These are phyloP conservation scores for Malurus splendens DNA, from an alignment of 2,797 vertebrate species.

Conservation along the genomic window DNA sequence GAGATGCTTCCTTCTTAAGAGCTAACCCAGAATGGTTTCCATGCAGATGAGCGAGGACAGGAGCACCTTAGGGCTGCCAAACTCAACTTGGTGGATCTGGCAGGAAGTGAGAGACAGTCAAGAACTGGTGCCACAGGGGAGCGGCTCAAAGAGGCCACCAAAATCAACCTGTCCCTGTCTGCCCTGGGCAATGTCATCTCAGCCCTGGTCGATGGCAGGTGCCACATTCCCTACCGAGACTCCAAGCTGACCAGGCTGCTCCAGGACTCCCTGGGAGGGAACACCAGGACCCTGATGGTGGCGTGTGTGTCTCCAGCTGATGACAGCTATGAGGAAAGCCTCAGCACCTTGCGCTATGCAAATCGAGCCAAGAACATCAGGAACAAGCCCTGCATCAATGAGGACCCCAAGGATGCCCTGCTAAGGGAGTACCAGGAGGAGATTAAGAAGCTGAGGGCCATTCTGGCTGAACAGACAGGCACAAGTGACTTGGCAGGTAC, in stretches of 20 bases:
- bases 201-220: slow-evolving; percentile 82
- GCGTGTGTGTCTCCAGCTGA: slow-evolving; percentile 86
- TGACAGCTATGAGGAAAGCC: slow-evolving; percentile 86
- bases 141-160: slow-evolving; percentile 85
- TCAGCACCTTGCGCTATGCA: slow-evolving; percentile 85
- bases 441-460: slow-evolving; percentile 80
- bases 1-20: background rate
- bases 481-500: slow-evolving; percentile 65
- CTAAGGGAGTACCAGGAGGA: slow-evolving; percentile 90
- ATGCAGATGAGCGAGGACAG: slow-evolving; percentile 70
- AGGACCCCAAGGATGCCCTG: slow-evolving; percentile 90
- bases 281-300: slow-evolving; percentile 88
- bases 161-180: slow-evolving; percentile 90
- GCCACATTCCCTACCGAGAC: slow-evolving; percentile 86
- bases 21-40: background rate
- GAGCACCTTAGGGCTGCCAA: slow-evolving; percentile 85
- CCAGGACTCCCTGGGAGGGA: slow-evolving; percentile 89
- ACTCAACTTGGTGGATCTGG: slow-evolving; percentile 88
- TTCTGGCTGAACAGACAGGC: slow-evolving; percentile 77
- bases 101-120: slow-evolving; percentile 90
- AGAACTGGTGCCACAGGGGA: slow-evolving; percentile 87
- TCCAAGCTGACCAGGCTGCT: slow-evolving; percentile 89
- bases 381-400: slow-evolving; percentile 85
- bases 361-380: slow-evolving; percentile 86
- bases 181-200: slow-evolving; percentile 90